Evolutionary conservation across 2,113 vertebrate species (phyloP), one percentile per base, ranked within the genome.

Genomic region (Xiphorhynchus elegans): DNA sequence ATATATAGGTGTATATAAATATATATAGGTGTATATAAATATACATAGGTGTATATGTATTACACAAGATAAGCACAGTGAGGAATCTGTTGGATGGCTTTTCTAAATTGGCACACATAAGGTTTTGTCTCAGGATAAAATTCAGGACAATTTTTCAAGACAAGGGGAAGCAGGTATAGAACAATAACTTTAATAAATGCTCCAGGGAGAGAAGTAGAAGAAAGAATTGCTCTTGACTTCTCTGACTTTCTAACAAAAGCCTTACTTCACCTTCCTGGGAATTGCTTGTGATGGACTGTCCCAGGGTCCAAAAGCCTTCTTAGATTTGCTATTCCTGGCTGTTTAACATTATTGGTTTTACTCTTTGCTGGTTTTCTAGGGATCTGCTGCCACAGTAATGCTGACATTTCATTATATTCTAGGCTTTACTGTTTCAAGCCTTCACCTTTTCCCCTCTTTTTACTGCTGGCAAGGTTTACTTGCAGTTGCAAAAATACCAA

Each of bases 391-490:
- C 62, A 62, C 46, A 84, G 52, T 47, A 93, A 78, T 92, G 95
- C 90, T 90, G 95, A 96, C 76, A 50, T 90, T 93, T 92, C 64
- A 72, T 78, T 94, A 80, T 94, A 94, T 95, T 78, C 74, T 72
- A 73, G 69, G 26, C 56, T 89, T 96, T 93, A 82, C 40, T 79
- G 28, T 92, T 94, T 94, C 90, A 90, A 87, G 86, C 92, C 37
- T 93, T 97, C 89, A 95, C 95, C 95, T 90, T 94, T 95, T 42
- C 53, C 58, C 58, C 53, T 78, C 75, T 90, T 72, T 70, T 90
- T 86, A 93, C 52, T 93, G 53, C 73, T 96, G 93, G 73, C 90
- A 90, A 77, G 73, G 60, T 90, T 96, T 93, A 78, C 79, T 92
- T 90, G 79, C 1, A 11, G 85, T 97, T 96, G 88, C 86, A 96